Evolutionary conservation across 2,113 vertebrate species (phyloP), one percentile per base, ranked within the genome.

Genomic region (Setophaga coronata): DNA sequence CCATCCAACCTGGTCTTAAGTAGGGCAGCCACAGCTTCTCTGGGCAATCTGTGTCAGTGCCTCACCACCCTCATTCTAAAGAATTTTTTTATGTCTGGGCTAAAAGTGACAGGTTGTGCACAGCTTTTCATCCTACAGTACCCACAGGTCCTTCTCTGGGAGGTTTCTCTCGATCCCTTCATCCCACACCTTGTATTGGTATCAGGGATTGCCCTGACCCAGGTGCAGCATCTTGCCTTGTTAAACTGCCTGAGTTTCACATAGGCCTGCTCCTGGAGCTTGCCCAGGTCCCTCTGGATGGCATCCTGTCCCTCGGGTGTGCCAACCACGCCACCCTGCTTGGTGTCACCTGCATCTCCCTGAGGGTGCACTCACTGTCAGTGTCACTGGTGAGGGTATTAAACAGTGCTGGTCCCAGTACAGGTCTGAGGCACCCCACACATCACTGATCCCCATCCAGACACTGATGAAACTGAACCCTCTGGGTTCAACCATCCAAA

Each of bases 201-300:
- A 28, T 1, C 28, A 26, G 43, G 17, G 43, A 6, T 7, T 62
- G 47, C 12, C 69, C 62, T 0, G 0, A 4, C 14, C 5, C 38
- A 12, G 12, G 6, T 5, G 18, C 25, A 77, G 43, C 14, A 34
- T 48, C 17, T 70, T 29, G 8, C 20, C 23, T 45, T 34, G 23
- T 19, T 38, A 33, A 82, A 34, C 33, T 6, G n/a, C 20, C 16
- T 1, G 24, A 40, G 12, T 26, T 50, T 31, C 24, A 57, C 17
- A 43, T 14, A 28, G 42, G 1, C 7, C 16, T 1, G 1, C 6
- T 18, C 28, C 50, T 34, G 25, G 24, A 45, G 62, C 36, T 29
- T 57, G 28, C 7, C 56, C 43, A 23, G 33, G n/a, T 76, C 42
- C 62, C 40, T 67, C 53, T 3, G 9, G 34, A 8, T 56, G 31